Percentiles rank a stretch among this genome's conserved stretches.
Evolutionary conservation across 2,888 invertebrate genomes (phyloP).

Genomic region (Chelonus formosanus): DNA sequence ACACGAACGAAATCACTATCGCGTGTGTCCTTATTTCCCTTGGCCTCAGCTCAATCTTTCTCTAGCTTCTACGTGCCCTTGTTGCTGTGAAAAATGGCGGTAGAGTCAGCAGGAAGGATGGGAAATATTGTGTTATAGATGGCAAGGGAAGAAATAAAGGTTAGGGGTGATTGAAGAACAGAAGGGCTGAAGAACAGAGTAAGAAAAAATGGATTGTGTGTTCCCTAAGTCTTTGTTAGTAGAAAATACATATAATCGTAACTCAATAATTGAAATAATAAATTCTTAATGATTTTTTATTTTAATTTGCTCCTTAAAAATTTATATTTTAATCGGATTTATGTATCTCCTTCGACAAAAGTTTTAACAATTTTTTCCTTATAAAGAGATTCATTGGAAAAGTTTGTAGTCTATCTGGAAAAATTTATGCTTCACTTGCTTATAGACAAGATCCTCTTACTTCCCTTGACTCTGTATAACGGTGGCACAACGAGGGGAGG

Average conservation of each 20-base stretch:
- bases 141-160: constrained; percentile 22
- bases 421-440: constrained; percentile 8
- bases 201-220: background rate
- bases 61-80: constrained; percentile 35
- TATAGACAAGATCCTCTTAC: constrained; percentile 6
- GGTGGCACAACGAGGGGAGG: background rate
- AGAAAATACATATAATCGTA: background rate
- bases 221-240: background rate
- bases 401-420: constrained; percentile 15
- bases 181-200: constrained; percentile 9
- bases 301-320: too few species aligned
- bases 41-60: constrained; percentile 26
- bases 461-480: background rate
- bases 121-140: constrained; percentile 42
- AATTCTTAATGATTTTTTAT: background rate
- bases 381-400: constrained; percentile 24
- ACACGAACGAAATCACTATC: constrained; percentile 38
- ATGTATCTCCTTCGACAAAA: background rate
- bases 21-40: constrained; percentile 38
- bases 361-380: constrained; percentile 2
- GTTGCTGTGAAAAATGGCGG: constrained; percentile 47
- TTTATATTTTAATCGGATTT: too few species aligned
- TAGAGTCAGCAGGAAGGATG: constrained; percentile 39
- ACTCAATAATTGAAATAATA: background rate
- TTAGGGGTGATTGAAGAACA: constrained; percentile 16